These are phyloP conservation scores for Ceramica pisi DNA, from an alignment of 2,888 invertebrate species.

Conservation along the genomic window DNA sequence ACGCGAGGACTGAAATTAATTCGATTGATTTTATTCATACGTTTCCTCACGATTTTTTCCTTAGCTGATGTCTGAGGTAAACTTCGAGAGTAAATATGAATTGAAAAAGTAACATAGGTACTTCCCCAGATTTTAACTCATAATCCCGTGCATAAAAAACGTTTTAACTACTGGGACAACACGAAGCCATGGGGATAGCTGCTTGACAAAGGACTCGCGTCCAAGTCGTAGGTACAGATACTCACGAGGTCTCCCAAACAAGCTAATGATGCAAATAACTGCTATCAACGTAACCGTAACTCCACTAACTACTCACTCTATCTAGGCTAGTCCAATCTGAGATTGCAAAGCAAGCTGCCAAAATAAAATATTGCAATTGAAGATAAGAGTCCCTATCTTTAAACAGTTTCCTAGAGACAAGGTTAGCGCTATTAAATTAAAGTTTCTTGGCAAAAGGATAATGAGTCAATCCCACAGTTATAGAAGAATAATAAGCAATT, in stretches of 20 bases:
- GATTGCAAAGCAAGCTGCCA: background rate
- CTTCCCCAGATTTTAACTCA: background rate
- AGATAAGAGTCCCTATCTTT: background rate
- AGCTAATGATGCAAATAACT: background rate
- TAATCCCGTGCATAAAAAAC: too few species aligned
- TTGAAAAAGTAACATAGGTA: background rate
- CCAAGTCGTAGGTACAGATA: background rate
- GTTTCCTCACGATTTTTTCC: background rate
- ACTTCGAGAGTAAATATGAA: background rate
- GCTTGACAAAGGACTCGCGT: background rate
- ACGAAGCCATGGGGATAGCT: background rate
- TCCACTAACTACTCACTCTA: conserved; percentile 5
- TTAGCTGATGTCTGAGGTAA: background rate
- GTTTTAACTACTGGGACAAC: background rate
- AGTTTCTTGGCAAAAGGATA: conserved; percentile 6
- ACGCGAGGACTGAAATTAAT: conserved; percentile 8
- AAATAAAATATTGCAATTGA: conserved; percentile 5
- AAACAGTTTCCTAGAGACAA: background rate
- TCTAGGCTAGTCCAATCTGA: conserved; percentile 16
- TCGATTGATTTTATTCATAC: background rate
- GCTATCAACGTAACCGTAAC: conserved; percentile 9
- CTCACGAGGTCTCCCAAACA: conserved; percentile 4
- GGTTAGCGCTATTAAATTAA: background rate
- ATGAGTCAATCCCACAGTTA: background rate
- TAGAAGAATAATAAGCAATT: background rate